A percentile compares a stretch with the other conserved stretches of the same genome.
Conservation (phyloP, 2,888 invertebrate species). For the Sphinx pinastri region DNA sequence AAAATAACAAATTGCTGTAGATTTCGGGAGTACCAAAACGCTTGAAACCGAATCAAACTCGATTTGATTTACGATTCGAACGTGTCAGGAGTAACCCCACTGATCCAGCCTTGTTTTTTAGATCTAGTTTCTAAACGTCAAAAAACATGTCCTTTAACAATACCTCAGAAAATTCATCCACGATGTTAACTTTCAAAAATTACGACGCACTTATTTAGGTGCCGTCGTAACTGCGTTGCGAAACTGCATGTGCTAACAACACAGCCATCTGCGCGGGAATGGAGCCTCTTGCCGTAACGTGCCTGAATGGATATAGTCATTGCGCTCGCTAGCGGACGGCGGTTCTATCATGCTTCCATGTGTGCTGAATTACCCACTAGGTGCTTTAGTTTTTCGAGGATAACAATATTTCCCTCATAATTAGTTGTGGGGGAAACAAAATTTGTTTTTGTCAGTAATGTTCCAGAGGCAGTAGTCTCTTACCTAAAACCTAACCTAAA, state of each 20-base stretch:
- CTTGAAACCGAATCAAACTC: no score
- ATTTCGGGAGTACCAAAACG: no score
- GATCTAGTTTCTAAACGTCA: no score
- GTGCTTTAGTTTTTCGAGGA: slow-evolving; percentile 1
- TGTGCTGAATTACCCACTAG: slow-evolving; percentile 18
- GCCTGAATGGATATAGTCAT: slow-evolving; percentile 22
- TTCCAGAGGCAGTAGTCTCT: no score
- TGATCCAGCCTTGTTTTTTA: no score
- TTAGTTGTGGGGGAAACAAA: neutral
- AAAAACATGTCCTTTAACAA: neutral
- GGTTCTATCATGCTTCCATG: slow-evolving; percentile 17
- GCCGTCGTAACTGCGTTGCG: slow-evolving; percentile 5
- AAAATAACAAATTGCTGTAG: no score
- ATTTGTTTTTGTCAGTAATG: no score
- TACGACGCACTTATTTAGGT: slow-evolving; percentile 19
- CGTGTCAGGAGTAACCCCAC: no score
- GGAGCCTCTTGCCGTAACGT: slow-evolving; percentile 18
- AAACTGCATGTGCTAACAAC: slow-evolving; percentile 23
- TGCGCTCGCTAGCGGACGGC: slow-evolving; percentile 10
- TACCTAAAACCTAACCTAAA: no score
- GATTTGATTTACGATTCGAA: no score
- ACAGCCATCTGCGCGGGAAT: slow-evolving; percentile 22
- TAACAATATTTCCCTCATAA: neutral
- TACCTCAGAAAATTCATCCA: neutral
- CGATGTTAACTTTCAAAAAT: slow-evolving; percentile 3